Evolutionary conservation across 1,140 invertebrate genomes (phyloP).

Genomic region (Drosophila pruinosa): DNA sequence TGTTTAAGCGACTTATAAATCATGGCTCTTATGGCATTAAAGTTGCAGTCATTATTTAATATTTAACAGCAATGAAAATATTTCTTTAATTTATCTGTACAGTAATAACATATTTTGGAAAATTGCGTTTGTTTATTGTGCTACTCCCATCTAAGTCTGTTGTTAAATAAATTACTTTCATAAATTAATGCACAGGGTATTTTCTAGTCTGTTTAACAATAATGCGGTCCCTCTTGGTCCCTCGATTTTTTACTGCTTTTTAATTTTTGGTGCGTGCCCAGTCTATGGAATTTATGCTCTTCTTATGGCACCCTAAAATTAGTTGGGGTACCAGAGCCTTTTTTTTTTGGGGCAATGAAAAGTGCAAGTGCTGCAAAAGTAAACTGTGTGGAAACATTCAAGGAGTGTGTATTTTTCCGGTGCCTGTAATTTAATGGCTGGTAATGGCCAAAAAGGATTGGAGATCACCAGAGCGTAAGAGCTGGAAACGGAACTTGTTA

Average conservation of each 20-base stretch:
- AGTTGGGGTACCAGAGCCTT: not conserved
- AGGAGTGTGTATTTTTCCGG: conserved; percentile 56
- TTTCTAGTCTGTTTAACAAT: not conserved
- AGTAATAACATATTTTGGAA: too few species aligned
- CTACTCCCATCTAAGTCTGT: too few species aligned
- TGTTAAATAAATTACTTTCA: not conserved
- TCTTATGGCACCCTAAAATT: conserved; percentile 3
- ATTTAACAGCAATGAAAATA: not conserved
- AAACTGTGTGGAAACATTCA: conserved; percentile 77
- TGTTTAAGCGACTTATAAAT: not conserved
- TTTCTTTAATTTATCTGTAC: not conserved
- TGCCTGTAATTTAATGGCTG: conserved; percentile 41
- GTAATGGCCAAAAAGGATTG: conserved; percentile 28
- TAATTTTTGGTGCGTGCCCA: conserved; percentile 63
- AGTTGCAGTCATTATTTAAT: not conserved
- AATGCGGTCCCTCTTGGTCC: conserved; percentile 1
- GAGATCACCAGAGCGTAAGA: not conserved
- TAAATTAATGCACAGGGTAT: not conserved
- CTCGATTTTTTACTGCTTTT: conserved; percentile 41
- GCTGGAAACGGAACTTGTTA: conserved; percentile 4
- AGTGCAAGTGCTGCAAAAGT: conserved; percentile 70
- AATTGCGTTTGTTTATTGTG: too few species aligned
- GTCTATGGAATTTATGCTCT: conserved; percentile 62
- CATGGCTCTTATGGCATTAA: not conserved
- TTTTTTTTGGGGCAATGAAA: conserved; percentile 39